These are phyloP conservation scores for Siniperca knerii DNA, from an alignment of 2,113 vertebrate species.

Conservation along the genomic window DNA sequence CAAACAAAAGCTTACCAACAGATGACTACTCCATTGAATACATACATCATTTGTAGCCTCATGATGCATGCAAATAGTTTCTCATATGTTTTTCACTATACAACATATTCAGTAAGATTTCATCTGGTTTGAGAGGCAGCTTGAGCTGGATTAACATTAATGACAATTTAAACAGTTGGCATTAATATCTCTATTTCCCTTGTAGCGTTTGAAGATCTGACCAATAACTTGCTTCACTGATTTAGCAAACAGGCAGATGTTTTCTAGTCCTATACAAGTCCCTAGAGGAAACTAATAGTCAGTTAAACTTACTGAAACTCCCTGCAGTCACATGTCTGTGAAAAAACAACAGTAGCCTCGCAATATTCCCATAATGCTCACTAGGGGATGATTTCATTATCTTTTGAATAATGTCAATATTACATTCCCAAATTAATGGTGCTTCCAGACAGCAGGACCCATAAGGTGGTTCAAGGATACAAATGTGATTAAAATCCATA, in stretches of 20 bases:
- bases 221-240: constrained; percentile 39
- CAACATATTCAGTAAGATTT: constrained; percentile 30
- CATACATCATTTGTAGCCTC: not conserved
- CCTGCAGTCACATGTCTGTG: constrained; percentile 7
- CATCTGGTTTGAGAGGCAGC: constrained; percentile 22
- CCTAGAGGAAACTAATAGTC: not conserved
- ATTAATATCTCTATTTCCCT: not conserved
- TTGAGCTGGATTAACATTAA: constrained; percentile 35
- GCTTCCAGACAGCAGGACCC: not conserved
- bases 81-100: constrained; percentile 3
- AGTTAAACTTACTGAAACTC: not conserved
- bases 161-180: constrained; percentile 36
- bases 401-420: not conserved
- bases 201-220: constrained; percentile 19
- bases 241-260: not conserved
- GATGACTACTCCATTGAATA: constrained; percentile 4
- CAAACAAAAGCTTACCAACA: constrained; percentile 44
- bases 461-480: not conserved
- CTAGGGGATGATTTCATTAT: not conserved
- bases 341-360: constrained; percentile 12
- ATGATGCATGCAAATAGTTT: constrained; percentile 1
- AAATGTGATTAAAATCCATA: not conserved
- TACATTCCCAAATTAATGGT: not conserved
- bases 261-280: not conserved
- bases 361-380: not conserved